Base-by-base conservation (phyloP, 2,888 invertebrate species). In the Hydropsyche betteni region DNA sequence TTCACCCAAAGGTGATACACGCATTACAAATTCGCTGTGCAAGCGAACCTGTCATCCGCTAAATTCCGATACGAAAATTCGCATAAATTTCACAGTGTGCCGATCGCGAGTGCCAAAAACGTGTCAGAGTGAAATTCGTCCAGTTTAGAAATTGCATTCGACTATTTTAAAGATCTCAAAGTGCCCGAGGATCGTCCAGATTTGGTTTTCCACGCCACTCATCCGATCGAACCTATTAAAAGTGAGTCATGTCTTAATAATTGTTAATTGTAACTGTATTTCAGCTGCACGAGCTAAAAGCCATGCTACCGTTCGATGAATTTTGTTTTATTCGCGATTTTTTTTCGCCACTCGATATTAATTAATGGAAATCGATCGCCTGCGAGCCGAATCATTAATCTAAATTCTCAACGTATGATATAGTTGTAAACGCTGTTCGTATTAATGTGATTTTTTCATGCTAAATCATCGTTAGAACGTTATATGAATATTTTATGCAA, bases 211-310 rank as follows among this genome's bases (percentile, higher is more conserved):
- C 44, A 44, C 44, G 44, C 44, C 44, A 44, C 44, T 44, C 44
- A 44, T 44, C 44, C 44, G 44, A 44, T 44, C 10, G 44, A 4
- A 44, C 7, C 44, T 44, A 44, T 44, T 44, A 44, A 44, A 44
- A 6, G 64, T 64, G 64, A 64, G 64, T 64, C 64, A 64, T 64
- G 44, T 64, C 34, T 64, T 36, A 44, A 44, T 64, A 64, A 64
- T 64, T 64, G 64, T 64, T 64, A 64, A 64, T 64, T 64, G 64
- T 64, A 64, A 64, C 64, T 64, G 64, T 64, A 64, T 64, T 64
- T 64, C 34, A 36, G 8, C 64, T 36, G 34, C 12, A 36, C 64
- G 33, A 64, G 33, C 61, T 34, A 64, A 36, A 64, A 24, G 33
- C 33, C 36, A 12, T 34, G 64, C 55, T 55, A 55, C 55, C 55